These are phyloP conservation scores for Procapra przewalskii DNA, from an alignment of 2,113 vertebrate species.

Conservation along the genomic window DNA sequence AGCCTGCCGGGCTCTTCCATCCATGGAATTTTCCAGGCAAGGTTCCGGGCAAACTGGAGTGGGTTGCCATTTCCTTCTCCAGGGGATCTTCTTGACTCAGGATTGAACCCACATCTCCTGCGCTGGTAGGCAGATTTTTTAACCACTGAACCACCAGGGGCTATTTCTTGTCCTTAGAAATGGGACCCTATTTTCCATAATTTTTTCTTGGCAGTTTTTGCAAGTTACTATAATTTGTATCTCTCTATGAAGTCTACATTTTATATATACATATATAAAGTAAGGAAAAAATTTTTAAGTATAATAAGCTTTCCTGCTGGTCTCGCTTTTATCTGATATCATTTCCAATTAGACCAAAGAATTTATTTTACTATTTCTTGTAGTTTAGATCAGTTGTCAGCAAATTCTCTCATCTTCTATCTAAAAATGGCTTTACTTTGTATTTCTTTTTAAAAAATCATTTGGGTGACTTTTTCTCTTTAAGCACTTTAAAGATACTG, in stretches of 20 bases:
- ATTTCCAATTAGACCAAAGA: background rate
- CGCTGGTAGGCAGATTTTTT: background rate
- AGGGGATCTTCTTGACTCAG: background rate
- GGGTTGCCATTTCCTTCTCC: background rate
- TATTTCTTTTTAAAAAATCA: background rate
- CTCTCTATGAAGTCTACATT: background rate
- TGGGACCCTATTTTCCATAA: background rate
- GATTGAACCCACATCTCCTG: background rate
- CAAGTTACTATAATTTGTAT: background rate
- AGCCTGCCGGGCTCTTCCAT: background rate
- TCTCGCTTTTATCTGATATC: background rate
- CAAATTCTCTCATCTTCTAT: background rate
- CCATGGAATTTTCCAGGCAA: background rate
- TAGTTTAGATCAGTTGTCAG: background rate
- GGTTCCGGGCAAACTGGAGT: background rate
- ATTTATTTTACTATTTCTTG: background rate
- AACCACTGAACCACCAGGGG: background rate
- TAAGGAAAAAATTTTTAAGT: background rate
- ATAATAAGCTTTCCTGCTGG: background rate
- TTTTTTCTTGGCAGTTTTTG: background rate
- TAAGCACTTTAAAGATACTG: background rate
- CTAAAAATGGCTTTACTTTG: background rate
- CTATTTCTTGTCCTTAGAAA: background rate
- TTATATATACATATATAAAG: background rate
- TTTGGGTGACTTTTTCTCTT: background rate